Evolutionary conservation across 2,113 vertebrate species (phyloP).

Genomic region (Anoura caudifer): DNA sequence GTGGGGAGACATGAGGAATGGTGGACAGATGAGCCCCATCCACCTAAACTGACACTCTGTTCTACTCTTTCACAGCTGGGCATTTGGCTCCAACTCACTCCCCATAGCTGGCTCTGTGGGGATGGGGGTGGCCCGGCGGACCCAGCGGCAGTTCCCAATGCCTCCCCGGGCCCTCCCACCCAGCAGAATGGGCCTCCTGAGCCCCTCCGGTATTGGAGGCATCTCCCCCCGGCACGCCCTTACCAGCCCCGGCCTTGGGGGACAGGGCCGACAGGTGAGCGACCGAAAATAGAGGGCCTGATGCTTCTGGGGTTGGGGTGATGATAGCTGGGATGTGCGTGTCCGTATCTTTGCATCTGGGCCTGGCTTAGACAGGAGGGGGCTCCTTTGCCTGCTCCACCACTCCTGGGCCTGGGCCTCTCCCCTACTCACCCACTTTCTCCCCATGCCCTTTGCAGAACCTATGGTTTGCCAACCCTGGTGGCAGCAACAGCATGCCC

Average conservation of each 20-base stretch:
- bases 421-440: not conserved
- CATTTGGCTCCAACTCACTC: slow-evolving; percentile 94
- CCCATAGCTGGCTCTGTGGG: slow-evolving; percentile 98
- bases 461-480: slow-evolving; percentile 94
- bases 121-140: slow-evolving; percentile 87
- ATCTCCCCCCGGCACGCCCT: slow-evolving; percentile 91
- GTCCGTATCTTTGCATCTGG: not conserved
- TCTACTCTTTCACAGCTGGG: slow-evolving; percentile 83
- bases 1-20: too few relatives aligned
- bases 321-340: not conserved
- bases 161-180: slow-evolving; percentile 88
- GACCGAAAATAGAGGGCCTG: not conserved
- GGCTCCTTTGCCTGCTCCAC: not conserved
- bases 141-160: slow-evolving; percentile 91
- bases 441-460: slow-evolving; percentile 77
- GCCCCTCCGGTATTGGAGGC: slow-evolving; percentile 86
- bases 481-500: slow-evolving; percentile 96
- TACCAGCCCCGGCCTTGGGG: slow-evolving; percentile 85
- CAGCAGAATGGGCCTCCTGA: slow-evolving; percentile 87
- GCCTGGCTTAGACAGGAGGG: not conserved
- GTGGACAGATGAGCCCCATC: too few relatives aligned
- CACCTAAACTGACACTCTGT: not conserved
- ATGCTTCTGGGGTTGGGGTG: not conserved
- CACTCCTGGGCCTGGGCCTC: not conserved
- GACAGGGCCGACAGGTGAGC: slow-evolving; percentile 92